These are phyloP conservation scores for Magallana nippona DNA, from an alignment of 2,888 invertebrate genomes.

Conservation along the genomic window DNA sequence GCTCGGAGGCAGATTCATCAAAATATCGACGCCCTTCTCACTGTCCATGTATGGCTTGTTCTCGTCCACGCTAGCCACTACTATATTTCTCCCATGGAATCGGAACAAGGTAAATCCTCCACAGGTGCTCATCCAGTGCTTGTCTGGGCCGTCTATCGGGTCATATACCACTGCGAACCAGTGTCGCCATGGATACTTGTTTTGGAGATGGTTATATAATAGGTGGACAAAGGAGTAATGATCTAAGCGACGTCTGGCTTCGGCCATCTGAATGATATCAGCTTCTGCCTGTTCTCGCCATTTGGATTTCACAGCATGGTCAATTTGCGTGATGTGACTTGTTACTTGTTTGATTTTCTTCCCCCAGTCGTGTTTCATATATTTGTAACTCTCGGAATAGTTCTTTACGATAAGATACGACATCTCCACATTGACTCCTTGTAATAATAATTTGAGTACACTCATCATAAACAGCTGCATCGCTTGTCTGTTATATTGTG, in stretches of 20 bases:
- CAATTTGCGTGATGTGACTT: conserved; percentile 7
- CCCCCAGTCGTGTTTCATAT: conserved; percentile 38
- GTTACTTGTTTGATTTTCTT: conserved; percentile 25
- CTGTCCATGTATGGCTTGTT: conserved; percentile 22
- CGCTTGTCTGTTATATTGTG: conserved; percentile 9
- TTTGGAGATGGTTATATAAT: conserved; percentile 31
- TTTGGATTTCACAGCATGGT: conserved; percentile 4
- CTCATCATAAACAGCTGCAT: conserved; percentile 41
- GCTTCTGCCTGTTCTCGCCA: conserved; percentile 39
- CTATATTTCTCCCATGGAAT: conserved; percentile 27
- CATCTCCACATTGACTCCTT: conserved; percentile 39
- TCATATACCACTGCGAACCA: conserved; percentile 40
- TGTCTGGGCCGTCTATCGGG: conserved; percentile 30
- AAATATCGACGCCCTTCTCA: not conserved
- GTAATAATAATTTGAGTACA: conserved; percentile 22
- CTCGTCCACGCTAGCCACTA: conserved; percentile 36
- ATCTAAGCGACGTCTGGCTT: conserved; percentile 8
- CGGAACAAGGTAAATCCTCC: conserved; percentile 34
- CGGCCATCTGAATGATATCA: conserved; percentile 6
- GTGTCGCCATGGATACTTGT: conserved; percentile 39
- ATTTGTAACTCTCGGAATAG: conserved; percentile 29
- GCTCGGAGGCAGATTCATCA: conserved; percentile 1
- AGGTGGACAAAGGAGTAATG: conserved; percentile 33
- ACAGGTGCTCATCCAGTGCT: conserved; percentile 40
- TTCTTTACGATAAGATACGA: conserved; percentile 37